Conservation (phyloP, 1,140 invertebrate genomes). For the Bacillus rossius region DNA sequence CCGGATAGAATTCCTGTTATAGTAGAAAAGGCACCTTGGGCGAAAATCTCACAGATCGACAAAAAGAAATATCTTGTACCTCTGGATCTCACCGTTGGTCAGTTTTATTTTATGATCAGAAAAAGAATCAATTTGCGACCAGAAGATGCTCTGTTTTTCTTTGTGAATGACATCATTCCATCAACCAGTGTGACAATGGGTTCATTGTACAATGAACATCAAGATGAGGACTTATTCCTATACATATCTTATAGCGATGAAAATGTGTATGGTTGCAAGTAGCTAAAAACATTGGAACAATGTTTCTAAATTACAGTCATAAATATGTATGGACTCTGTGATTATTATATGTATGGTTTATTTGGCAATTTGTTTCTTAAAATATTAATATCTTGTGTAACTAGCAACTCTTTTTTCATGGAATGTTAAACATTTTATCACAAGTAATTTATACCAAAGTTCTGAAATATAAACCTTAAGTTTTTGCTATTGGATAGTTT, state of each 20-base stretch:
- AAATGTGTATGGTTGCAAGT: constrained; percentile 85
- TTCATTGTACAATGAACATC: constrained; percentile 79
- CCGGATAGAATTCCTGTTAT: constrained; percentile 98
- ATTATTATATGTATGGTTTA: no score
- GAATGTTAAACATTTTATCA: no score
- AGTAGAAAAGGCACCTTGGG: constrained; percentile 98
- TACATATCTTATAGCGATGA: constrained; percentile 99
- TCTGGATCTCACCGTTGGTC: constrained; percentile 97
- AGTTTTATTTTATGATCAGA: constrained; percentile 98
- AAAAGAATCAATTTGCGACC: constrained; percentile 94
- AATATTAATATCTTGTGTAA: no score
- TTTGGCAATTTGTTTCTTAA: no score
- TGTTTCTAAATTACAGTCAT: no score
- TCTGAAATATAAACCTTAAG: no score
- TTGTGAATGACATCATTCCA: constrained; percentile 99
- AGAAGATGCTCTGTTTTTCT: constrained; percentile 99
- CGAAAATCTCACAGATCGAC: constrained; percentile 95
- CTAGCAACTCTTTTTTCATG: no score
- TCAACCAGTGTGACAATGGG: constrained; percentile 99
- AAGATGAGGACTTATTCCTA: constrained; percentile 98
- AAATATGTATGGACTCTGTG: no score
- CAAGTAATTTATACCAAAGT: no score
- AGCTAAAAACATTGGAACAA: no score
- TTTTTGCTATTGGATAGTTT: no score
- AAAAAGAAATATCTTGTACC: constrained; percentile 99